Evolutionary conservation across 2,797 vertebrate genomes (phyloP).

Genomic region (Neopelma chrysocephalum): DNA sequence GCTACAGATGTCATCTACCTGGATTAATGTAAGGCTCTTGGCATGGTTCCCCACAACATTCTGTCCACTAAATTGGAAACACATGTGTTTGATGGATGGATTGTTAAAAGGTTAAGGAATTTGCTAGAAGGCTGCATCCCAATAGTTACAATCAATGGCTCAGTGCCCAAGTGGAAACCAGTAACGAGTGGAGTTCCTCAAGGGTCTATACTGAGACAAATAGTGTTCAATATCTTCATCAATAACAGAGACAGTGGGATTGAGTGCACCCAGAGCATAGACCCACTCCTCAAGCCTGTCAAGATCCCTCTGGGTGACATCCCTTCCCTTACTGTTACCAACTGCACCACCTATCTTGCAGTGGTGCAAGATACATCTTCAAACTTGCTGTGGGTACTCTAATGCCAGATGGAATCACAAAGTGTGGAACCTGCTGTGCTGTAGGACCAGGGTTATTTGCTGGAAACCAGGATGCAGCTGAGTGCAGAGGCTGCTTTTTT

Average conservation of each 20-base stretch:
- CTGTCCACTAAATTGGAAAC: neutral
- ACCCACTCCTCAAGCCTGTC: accelerated
- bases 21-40: neutral
- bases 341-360: neutral
- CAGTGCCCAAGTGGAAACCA: neutral
- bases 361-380: neutral
- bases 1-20: neutral
- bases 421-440: neutral
- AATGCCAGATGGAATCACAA: neutral
- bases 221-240: neutral
- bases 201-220: neutral
- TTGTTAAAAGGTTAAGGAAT: neutral
- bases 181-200: neutral
- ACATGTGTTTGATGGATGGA: neutral
- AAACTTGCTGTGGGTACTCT: accelerated
- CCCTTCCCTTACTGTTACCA: neutral
- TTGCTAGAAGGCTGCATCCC: neutral
- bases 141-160: accelerated
- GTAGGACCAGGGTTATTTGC: neutral
- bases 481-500: neutral
- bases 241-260: neutral
- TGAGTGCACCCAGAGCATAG: neutral
- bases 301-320: neutral
- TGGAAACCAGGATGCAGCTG: neutral
- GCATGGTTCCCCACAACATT: neutral